Evolutionary conservation across 1,140 invertebrate species (phyloP), one percentile per base, ranked within the genome.

Genomic region (Drosophila pseudoobscura): DNA sequence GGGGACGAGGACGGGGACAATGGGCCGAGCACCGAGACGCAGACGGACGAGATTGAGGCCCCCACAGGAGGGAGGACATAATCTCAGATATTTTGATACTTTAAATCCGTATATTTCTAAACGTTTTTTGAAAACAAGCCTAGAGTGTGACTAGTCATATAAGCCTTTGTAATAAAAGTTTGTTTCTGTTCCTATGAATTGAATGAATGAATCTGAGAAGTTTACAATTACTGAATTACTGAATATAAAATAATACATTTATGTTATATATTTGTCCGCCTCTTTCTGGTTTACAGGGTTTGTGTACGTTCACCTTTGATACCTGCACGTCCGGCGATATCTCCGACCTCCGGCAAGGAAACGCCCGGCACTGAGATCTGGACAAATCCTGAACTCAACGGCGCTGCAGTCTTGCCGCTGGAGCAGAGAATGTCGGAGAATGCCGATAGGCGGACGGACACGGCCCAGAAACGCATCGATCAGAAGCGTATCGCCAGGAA

Each of bases 271-370:
- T 13, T 47, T 29, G 17, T 8, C 24, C 24, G 24, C 24, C 24
- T 4, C 17, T 39, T 4, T 13, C 11, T 24, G 31, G 39, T 13
- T 17, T 55, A 6, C 53, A 96, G 95, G 65, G 96, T 96, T 22
- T 96, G 95, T 91, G 94, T 95, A 63, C 93, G 96, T 65, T 96
- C 96, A 2, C 96, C 96, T 3, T 94, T 96, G 73, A 96, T 96
- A 78, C 95, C 95, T 8, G 95, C 95, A 6, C 92, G 95, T 24
- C 94, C 95, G 6, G 94, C 95, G 0, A 94, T 95, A 80, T 95
- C 95, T 0, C 94, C 95, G 31, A 92, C 91, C 35, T 85, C 80
- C 20, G 91, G 88, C 51, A 92, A 90, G 15, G 92, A 92, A 41
- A 91, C 91, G 15, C 88, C 92, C 1, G 76, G 82, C 2, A 93